phyloP scores from a whole-genome alignment of 2,888 invertebrate genomes.

The Cheiracanthium punctorium region DNA sequence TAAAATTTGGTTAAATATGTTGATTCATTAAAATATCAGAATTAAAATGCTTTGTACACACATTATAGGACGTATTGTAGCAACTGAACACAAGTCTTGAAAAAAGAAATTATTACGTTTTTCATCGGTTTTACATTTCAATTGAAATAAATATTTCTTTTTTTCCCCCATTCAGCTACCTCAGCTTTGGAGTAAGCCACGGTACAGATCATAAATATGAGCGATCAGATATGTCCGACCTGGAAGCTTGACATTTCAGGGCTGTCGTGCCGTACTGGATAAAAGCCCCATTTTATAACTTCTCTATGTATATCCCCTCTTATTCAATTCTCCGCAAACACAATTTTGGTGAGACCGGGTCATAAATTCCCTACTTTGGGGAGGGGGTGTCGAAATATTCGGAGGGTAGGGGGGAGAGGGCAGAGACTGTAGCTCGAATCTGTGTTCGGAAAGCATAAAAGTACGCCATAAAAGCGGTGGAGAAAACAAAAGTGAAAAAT shows the following conservation, averaged over 20 bases:
- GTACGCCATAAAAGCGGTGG: constrained; percentile 1
- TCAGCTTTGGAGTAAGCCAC: no score
- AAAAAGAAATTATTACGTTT: no score
- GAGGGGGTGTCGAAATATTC: background rate
- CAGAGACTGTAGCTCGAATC: background rate
- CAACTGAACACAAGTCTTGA: no score
- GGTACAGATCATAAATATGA: no score
- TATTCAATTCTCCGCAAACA: constrained; percentile 15
- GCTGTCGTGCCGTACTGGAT: background rate
- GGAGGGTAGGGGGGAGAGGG: background rate
- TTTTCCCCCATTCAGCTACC: no score
- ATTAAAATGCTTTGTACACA: no score
- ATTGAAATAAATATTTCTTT: no score
- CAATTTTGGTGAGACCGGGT: constrained; percentile 27
- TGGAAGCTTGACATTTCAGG: background rate
- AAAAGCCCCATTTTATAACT: background rate
- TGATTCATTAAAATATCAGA: no score
- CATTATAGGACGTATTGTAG: no score
- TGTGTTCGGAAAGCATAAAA: constrained; percentile 16
- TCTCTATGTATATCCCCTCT: background rate
- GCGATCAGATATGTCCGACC: background rate
- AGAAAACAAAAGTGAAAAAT: constrained; percentile 44
- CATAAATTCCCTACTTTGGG: constrained; percentile 26
- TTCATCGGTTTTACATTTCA: no score
- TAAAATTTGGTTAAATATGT: no score